Evolutionary conservation across 2,888 invertebrate genomes (phyloP).

Genomic region (Drosophila nr. fundita): DNA sequence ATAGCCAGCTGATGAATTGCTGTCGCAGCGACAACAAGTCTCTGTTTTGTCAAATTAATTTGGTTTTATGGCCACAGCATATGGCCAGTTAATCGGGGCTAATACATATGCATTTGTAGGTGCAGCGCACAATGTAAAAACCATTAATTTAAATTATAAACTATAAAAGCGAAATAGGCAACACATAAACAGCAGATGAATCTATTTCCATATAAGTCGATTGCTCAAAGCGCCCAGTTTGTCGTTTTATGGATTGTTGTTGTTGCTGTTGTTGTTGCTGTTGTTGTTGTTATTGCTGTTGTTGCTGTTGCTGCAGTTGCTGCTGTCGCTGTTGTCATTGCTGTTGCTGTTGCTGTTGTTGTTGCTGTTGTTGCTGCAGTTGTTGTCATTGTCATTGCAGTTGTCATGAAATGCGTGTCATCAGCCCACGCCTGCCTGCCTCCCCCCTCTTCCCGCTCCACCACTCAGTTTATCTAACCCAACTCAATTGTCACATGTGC

Average conservation of each 20-base stretch:
- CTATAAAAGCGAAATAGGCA: constrained; percentile 69
- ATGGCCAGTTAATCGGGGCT: constrained; percentile 61
- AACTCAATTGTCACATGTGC: constrained; percentile 39
- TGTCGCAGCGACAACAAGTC: constrained; percentile 21
- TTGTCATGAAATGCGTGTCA: constrained; percentile 74
- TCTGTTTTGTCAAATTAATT: constrained; percentile 54
- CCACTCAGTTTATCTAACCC: constrained; percentile 22
- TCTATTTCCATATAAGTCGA: constrained; percentile 69
- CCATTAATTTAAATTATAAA: constrained; percentile 79
- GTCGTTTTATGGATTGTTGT: constrained; percentile 26
- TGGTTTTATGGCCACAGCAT: constrained; percentile 62
- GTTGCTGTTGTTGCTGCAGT: constrained; percentile 27
- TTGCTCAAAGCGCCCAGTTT: constrained; percentile 47
- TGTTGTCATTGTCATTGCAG: constrained; percentile 59
- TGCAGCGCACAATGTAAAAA: constrained; percentile 66
- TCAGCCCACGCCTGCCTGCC: constrained; percentile 42
- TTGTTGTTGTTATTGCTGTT: neutral
- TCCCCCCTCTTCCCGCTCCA: neutral
- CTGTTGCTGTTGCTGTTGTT: constrained; percentile 59
- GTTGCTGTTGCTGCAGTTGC: constrained; percentile 16
- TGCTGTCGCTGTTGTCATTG: constrained; percentile 36
- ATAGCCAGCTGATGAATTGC: constrained; percentile 59
- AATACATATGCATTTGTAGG: constrained; percentile 38
- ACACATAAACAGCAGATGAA: constrained; percentile 18
- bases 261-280: constrained; percentile 20